phyloP scores from a whole-genome alignment of 2,797 vertebrate species.

The Galaxias olidus region DNA sequence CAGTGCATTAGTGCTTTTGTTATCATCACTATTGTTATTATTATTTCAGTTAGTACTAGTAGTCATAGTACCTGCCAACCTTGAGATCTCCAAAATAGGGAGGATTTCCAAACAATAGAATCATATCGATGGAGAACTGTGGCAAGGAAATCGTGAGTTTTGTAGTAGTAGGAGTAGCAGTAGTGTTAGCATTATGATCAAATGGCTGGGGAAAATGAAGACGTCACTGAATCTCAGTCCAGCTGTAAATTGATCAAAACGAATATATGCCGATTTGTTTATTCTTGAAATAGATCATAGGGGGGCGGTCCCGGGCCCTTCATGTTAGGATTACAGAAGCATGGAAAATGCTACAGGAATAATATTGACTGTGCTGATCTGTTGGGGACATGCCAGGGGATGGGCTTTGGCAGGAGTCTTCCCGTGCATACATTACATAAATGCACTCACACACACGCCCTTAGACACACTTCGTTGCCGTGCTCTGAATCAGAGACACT shows the following conservation, averaged over 20 bases:
- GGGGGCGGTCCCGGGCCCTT: slow-evolving; percentile 43
- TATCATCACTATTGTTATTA: too few relatives aligned
- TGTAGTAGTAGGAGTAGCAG: too few relatives aligned
- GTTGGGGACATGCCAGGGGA: slow-evolving; percentile 35
- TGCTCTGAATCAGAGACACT: slow-evolving; percentile 1
- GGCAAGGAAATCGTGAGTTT: too few relatives aligned
- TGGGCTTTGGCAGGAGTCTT: slow-evolving; percentile 40
- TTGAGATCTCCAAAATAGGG: too few relatives aligned
- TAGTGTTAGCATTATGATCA: slow-evolving; percentile 47
- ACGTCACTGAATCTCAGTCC: too few relatives aligned
- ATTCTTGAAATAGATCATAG: slow-evolving; percentile 65
- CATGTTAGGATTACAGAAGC: slow-evolving; percentile 58
- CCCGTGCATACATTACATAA: slow-evolving; percentile 37
- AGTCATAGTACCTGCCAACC: too few relatives aligned
- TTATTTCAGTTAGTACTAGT: too few relatives aligned
- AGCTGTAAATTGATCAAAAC: slow-evolving; percentile 44
- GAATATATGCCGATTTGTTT: slow-evolving; percentile 46
- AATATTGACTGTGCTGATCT: slow-evolving; percentile 66
- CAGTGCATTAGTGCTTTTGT: too few relatives aligned
- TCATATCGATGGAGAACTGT: too few relatives aligned
- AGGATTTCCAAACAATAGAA: too few relatives aligned
- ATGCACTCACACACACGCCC: slow-evolving; percentile 23
- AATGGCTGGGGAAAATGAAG: too few relatives aligned
- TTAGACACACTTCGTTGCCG: slow-evolving; percentile 5
- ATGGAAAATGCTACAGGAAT: slow-evolving; percentile 54